Percentiles rank a stretch among this genome's conserved stretches.
These are phyloP conservation scores for Philopotamus ludificatus DNA, from an alignment of 1,140 invertebrate species.

Conservation along the genomic window DNA sequence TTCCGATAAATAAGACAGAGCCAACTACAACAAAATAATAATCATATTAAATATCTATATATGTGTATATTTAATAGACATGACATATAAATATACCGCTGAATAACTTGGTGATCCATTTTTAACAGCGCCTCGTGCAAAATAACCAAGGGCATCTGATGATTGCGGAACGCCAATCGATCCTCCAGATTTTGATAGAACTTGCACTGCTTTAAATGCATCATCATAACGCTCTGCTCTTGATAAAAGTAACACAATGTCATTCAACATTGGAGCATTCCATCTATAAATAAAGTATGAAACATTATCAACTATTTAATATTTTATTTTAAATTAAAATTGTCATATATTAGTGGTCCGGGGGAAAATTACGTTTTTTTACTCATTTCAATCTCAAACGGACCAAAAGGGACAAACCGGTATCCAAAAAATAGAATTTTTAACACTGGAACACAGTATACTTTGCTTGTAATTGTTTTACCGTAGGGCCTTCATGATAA, in stretches of 20 bases:
- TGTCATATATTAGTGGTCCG: too few relatives aligned
- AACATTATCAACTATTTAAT: not conserved
- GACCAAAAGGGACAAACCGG: too few relatives aligned
- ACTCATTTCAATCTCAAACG: too few relatives aligned
- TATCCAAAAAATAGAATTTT: too few relatives aligned
- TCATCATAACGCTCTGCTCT: constrained; percentile 11
- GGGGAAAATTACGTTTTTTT: too few relatives aligned
- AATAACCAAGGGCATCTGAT: constrained; percentile 28
- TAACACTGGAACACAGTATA: too few relatives aligned
- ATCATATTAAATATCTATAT: not conserved
- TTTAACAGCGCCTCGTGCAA: constrained; percentile 17
- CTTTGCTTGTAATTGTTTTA: too few relatives aligned
- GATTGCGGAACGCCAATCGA: constrained; percentile 29
- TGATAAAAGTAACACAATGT: constrained; percentile 24
- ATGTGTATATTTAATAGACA: not conserved
- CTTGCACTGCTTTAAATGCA: constrained; percentile 15
- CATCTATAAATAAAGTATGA: constrained; percentile 19
- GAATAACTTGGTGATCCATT: constrained; percentile 23
- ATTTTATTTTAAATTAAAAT: not conserved
- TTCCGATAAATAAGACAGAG: constrained; percentile 32
- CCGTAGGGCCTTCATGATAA: too few relatives aligned
- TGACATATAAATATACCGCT: constrained; percentile 19
- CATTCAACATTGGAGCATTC: constrained; percentile 34
- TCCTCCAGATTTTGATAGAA: constrained; percentile 8
- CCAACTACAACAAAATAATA: constrained; percentile 19